These are phyloP conservation scores for Villa cingulata DNA, from an alignment of 2,888 invertebrate genomes.

Conservation along the genomic window DNA sequence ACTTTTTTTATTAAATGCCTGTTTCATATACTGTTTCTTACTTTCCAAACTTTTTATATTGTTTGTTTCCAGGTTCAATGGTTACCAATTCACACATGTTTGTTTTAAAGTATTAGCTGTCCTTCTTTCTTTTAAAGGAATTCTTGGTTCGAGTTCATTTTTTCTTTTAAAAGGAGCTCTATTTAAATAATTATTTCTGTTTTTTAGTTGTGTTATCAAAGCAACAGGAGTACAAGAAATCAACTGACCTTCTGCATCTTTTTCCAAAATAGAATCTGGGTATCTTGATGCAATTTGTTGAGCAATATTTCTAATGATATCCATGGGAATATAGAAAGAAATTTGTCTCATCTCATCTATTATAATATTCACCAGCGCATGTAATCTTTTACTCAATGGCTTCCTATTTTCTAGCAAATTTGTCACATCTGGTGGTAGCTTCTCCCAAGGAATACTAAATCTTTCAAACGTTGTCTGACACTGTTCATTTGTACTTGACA, in stretches of 20 bases:
- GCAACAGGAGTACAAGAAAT: background rate
- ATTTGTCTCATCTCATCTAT: background rate
- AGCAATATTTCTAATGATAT: background rate
- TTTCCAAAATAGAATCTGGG: background rate
- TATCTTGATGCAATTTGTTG: background rate
- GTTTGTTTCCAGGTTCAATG: too few species aligned
- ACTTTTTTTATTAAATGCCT: too few species aligned
- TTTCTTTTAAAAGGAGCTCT: background rate
- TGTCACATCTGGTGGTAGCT: background rate
- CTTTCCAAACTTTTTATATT: too few species aligned
- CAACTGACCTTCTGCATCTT: background rate
- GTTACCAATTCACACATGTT: background rate
- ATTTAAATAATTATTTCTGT: background rate
- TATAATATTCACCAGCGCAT: background rate
- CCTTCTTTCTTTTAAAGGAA: background rate
- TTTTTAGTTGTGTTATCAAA: background rate
- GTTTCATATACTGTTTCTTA: too few species aligned
- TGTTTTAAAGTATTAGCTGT: background rate
- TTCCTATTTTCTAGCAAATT: background rate
- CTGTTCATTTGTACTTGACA: background rate
- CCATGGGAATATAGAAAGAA: background rate
- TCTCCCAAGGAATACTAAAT: background rate
- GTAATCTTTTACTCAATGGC: background rate
- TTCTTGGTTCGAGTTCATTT: background rate
- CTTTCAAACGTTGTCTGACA: background rate